Base-by-base conservation (phyloP, 2,888 invertebrate species). In the Scelioninae gen. 2 region DNA sequence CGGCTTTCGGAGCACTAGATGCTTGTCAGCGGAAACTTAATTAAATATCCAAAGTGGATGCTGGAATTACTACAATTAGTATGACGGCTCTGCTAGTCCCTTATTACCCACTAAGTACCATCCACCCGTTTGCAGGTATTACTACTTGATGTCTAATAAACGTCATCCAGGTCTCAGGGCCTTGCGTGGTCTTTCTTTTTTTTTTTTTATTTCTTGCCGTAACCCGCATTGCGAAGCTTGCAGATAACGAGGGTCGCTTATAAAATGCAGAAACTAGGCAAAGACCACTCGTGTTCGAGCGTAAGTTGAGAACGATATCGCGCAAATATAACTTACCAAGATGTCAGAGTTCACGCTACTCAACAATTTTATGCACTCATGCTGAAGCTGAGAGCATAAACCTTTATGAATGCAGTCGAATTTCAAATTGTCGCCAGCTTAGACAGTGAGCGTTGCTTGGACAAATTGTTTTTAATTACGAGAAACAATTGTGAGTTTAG, bases 61-160 rank as follows among this genome's bases (percentile, higher is more conserved):
- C 81, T 80, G 81, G 81, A 85, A 85, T 85, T 85, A 85, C 85
- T 82, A 83, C 84, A 85, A 85, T 86, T 85, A 85, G 83, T 85
- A 85, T 85, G 85, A 85, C 83, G 82, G 82, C 81, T 82, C 79
- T 76, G 79, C 80, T 75, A 55, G 72, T 73, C 74, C 76, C 78
- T 78, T 76, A 76, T 76, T 77, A 72, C 75, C 76, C 70, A 73
- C 74, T 60, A 76, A 71, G 77, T 76, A 76, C 79, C 80, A 81
- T 82, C 82, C 78, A 79, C 73, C 81, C 79, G 79, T 81, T 81
- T 81, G 77, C 80, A 79, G 80, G 79, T 83, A 85, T 85, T 84
- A 85, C 84, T 85, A 83, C 84, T 85, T 84, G 84, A 84, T 82
- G 85, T 85, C 86, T 85, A 85, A 85, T 86, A 85, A 86, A 84